Evolutionary conservation across 2,797 vertebrate species (phyloP).

Genomic region (Enteromius viviparus): DNA sequence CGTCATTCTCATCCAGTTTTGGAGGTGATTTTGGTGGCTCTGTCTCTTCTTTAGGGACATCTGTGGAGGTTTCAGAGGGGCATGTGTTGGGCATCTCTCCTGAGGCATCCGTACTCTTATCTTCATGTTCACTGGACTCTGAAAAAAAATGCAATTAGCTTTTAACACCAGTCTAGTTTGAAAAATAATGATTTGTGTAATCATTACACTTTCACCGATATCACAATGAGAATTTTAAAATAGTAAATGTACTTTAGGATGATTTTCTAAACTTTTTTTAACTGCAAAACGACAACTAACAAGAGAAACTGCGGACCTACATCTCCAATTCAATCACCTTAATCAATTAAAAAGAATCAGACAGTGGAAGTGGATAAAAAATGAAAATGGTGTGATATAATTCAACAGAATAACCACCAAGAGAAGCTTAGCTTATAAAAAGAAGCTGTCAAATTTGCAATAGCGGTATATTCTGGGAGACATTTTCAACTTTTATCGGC

Average conservation of each 20-base stretch:
- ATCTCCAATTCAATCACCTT: neutral
- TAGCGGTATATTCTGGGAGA: neutral
- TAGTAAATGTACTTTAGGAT: conserved; percentile 13
- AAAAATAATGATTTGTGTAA: neutral
- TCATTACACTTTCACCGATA: neutral
- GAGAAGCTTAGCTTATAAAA: neutral
- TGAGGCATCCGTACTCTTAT: conserved; percentile 88
- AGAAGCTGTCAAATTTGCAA: conserved; percentile 19
- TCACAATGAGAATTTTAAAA: neutral
- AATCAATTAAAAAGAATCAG: neutral
- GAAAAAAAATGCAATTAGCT: conserved; percentile 22
- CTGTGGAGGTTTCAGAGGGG: conserved; percentile 72
- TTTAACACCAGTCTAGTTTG: neutral
- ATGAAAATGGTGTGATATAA: neutral
- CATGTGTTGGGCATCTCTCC: conserved; percentile 82
- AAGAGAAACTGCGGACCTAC: neutral
- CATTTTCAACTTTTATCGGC: conserved; percentile 30
- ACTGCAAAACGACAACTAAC: neutral
- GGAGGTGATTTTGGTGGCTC: conserved; percentile 69
- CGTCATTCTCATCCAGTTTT: conserved; percentile 88
- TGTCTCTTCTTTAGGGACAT: conserved; percentile 82
- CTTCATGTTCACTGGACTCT: conserved; percentile 98
- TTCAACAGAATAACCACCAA: conserved; percentile 1
- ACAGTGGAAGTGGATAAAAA: neutral
- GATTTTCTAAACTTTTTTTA: neutral